Evolutionary conservation across 2,797 vertebrate species (phyloP).

Genomic region (Cryptoprocta ferox): DNA sequence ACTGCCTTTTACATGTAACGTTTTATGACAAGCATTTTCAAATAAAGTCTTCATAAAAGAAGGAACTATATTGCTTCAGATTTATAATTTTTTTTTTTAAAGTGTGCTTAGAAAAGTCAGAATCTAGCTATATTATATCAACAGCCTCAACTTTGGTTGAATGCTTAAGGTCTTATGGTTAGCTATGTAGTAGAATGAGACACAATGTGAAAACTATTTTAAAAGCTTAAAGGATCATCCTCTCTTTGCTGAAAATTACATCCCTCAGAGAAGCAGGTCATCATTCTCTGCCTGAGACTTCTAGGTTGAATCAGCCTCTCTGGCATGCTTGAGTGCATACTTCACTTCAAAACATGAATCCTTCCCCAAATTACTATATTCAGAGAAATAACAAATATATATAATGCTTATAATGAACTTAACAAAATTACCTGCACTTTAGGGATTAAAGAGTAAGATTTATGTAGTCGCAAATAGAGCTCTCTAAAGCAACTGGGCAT

Average conservation of each 20-base stretch:
- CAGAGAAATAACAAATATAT: neutral
- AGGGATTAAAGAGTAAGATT: slow-evolving; percentile 30
- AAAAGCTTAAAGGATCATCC: slow-evolving; percentile 42
- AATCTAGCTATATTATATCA: slow-evolving; percentile 24
- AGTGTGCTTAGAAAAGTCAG: slow-evolving; percentile 33
- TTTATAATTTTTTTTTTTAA: neutral
- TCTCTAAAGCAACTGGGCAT: slow-evolving; percentile 39
- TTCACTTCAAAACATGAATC: neutral
- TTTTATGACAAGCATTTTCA: neutral
- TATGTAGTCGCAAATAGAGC: neutral
- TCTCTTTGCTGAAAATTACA: slow-evolving; percentile 50
- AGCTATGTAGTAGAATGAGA: slow-evolving; percentile 1
- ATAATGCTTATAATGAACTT: slow-evolving; percentile 20
- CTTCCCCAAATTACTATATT: neutral
- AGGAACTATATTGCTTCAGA: neutral
- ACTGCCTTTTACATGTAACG: neutral
- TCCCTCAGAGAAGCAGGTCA: slow-evolving; percentile 3
- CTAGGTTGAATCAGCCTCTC: neutral
- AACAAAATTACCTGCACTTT: neutral
- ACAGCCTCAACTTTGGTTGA: neutral
- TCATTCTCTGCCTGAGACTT: neutral
- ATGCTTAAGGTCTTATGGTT: neutral
- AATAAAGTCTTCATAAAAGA: neutral
- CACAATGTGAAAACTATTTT: slow-evolving; percentile 37
- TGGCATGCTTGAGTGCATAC: neutral